Evolutionary conservation across 2,888 invertebrate genomes (phyloP).

Genomic region (Herminia tarsipennalis): DNA sequence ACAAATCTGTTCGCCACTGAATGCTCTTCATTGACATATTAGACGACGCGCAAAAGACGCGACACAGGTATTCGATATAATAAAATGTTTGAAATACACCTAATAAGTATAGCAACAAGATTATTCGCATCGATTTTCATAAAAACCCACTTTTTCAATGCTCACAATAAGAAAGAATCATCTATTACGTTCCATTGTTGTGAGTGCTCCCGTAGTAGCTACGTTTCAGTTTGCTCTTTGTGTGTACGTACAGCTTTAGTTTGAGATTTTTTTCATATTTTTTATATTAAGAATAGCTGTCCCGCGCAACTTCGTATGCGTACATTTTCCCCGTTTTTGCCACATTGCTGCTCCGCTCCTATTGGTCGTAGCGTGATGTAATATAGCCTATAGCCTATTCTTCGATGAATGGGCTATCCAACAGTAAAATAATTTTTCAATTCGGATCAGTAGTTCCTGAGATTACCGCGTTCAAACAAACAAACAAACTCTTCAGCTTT

Average conservation of each 20-base stretch:
- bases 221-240: conserved; percentile 48
- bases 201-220: conserved; percentile 41
- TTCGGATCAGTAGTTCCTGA: too few relatives aligned
- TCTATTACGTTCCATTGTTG: conserved; percentile 66
- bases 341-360: too few relatives aligned
- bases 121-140: conserved; percentile 58
- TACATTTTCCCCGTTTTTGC: too few relatives aligned
- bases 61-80: conserved; percentile 4
- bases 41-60: conserved; percentile 2
- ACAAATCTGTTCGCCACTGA: conserved; percentile 39
- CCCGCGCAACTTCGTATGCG: too few relatives aligned
- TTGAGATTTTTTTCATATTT: conserved; percentile 26
- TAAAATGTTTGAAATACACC: conserved; percentile 11
- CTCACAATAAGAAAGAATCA: conserved; percentile 63
- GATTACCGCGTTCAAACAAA: too few relatives aligned
- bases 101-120: conserved; percentile 32
- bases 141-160: conserved; percentile 57
- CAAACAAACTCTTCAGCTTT: too few relatives aligned
- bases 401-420: too few relatives aligned
- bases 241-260: conserved; percentile 38
- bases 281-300: too few relatives aligned
- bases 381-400: too few relatives aligned
- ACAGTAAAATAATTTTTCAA: too few relatives aligned
- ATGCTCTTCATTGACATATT: conserved; percentile 16
- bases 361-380: too few relatives aligned